phyloP scores from a whole-genome alignment of 1,140 invertebrate species.

The Sipha flava region DNA sequence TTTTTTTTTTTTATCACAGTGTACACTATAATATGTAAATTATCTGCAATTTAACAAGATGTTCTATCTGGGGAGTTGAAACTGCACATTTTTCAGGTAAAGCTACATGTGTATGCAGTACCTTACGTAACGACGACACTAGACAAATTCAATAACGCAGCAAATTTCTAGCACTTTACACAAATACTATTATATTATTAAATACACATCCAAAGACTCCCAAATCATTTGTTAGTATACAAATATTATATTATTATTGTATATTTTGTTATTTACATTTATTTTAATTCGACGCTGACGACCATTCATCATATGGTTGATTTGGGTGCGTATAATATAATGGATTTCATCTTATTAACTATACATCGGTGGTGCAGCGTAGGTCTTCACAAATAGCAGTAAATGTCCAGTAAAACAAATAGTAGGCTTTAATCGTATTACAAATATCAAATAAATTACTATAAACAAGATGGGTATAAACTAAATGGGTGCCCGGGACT shows the following conservation, averaged over 20 bases:
- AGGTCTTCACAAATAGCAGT: too few relatives aligned
- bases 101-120: not conserved
- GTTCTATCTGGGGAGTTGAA: not conserved
- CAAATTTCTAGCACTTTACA: not conserved
- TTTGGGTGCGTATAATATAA: too few relatives aligned
- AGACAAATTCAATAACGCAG: not conserved
- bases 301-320: not conserved
- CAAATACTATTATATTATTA: not conserved
- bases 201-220: not conserved
- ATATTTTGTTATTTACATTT: not conserved
- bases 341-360: too few relatives aligned
- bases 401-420: too few relatives aligned
- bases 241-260: not conserved
- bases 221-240: not conserved
- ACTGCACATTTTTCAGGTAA: not conserved
- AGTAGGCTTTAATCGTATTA: too few relatives aligned
- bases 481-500: too few relatives aligned
- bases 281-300: not conserved
- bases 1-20: too few relatives aligned
- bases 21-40: too few relatives aligned
- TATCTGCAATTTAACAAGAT: not conserved
- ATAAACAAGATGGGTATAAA: too few relatives aligned
- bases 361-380: not conserved
- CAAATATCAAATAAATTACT: too few relatives aligned
- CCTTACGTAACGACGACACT: not conserved